Percentiles rank a stretch among this genome's conserved stretches.
phyloP scores from a whole-genome alignment of 2,888 invertebrate genomes.

The Stegana nigrithorax region DNA sequence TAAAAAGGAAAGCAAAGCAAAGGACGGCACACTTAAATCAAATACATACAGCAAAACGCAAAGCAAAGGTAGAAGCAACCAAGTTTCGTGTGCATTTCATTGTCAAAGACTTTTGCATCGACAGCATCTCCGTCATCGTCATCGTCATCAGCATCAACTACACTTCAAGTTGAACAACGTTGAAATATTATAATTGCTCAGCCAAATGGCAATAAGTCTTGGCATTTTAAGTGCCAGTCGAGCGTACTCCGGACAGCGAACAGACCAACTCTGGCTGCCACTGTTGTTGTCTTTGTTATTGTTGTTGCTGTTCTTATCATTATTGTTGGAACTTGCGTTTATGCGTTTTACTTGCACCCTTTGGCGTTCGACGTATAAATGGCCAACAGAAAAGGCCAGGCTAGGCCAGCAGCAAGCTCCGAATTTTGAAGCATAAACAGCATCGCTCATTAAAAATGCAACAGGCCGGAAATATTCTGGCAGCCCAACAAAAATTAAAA shows the following conservation, averaged over 20 bases:
- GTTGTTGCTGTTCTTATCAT: too few species aligned
- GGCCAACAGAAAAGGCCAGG: too few species aligned
- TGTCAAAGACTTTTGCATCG: neutral
- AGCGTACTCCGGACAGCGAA: too few species aligned
- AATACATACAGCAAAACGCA: too few species aligned
- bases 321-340: too few species aligned
- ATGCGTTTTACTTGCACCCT: too few species aligned
- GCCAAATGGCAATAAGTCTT: constrained; percentile 59
- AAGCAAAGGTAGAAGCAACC: neutral
- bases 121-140: neutral
- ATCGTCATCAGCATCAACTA: neutral
- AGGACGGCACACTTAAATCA: constrained; percentile 46
- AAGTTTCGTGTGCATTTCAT: neutral
- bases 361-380: too few species aligned
- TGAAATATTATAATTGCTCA: constrained; percentile 61
- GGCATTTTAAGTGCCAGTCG: constrained; percentile 55
- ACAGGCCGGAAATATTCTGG: constrained; percentile 17
- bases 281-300: too few species aligned
- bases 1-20: constrained; percentile 15
- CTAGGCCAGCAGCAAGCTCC: too few species aligned
- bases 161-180: constrained; percentile 20
- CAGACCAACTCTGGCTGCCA: neutral
- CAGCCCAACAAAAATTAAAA: neutral
- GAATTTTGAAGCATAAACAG: constrained; percentile 27
- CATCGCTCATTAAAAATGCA: constrained; percentile 40